Conservation (phyloP, 2,888 invertebrate species). For the Choreutis nemorana region DNA sequence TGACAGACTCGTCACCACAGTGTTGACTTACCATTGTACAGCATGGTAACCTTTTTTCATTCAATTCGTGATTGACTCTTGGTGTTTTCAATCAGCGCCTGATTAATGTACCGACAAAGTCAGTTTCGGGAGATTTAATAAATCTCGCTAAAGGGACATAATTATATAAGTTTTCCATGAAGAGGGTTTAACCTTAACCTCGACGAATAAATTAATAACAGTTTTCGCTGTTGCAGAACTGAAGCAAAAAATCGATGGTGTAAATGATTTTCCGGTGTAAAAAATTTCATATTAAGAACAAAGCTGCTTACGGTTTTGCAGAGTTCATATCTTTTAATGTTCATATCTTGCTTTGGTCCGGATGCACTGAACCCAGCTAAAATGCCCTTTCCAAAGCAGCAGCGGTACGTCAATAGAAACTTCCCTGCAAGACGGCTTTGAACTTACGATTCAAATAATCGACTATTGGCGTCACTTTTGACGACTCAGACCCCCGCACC, state of each 20-base stretch:
- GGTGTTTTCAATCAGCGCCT: too few relatives aligned
- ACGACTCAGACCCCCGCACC: conserved; percentile 1
- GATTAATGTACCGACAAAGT: too few relatives aligned
- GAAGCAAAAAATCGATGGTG: too few relatives aligned
- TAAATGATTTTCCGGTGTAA: conserved; percentile 10
- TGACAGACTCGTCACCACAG: conserved; percentile 6
- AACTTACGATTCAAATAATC: conserved; percentile 9
- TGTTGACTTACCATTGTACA: conserved; percentile 4
- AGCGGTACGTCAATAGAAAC: conserved; percentile 16
- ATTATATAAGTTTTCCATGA: too few relatives aligned
- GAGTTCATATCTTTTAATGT: conserved; percentile 18
- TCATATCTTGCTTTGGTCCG: conserved; percentile 19
- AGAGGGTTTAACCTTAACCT: too few relatives aligned
- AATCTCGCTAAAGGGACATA: too few relatives aligned
- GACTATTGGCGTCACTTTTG: conserved; percentile 10
- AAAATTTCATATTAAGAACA: conserved; percentile 5
- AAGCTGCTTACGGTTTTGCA: conserved; percentile 16
- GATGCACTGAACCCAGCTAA: conserved; percentile 18
- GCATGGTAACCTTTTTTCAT: conserved; percentile 2
- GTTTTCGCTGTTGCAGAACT: too few relatives aligned
- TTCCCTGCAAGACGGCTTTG: conserved; percentile 3
- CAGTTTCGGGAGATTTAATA: too few relatives aligned
- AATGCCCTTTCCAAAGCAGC: conserved; percentile 16
- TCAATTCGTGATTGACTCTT: neutral
- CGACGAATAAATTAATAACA: too few relatives aligned